Base-by-base conservation (phyloP, 2,888 invertebrate species). In the Boloria selene region DNA sequence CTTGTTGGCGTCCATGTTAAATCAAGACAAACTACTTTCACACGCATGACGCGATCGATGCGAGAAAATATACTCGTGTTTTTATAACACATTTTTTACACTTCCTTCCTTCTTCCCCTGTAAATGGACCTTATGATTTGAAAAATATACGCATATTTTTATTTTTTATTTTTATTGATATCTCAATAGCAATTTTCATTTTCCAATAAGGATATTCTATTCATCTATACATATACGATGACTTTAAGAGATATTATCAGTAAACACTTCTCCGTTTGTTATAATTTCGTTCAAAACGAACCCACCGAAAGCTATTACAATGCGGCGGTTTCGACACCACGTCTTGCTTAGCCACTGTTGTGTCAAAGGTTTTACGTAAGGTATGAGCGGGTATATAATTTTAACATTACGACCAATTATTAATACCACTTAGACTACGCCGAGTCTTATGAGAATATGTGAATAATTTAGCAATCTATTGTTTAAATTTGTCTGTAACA, bases 301-400 rank as follows among this genome's bases (percentile, higher is more conserved):
- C 16, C 31, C 18, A 45, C 52, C 45, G 52, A 67, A 67, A 70
- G 62, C 49, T 65, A 56, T 63, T 60, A 65, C 67, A 70, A 70
- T 77, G 71, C 74, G 69, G 70, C 66, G 71, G 72, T 88, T 87
- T 83, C 88, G 78, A 84, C 86, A 88, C 73, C 68, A 65, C 75
- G 75, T 77, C 77, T 79, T 76, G 76, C 77, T 69, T 70, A 67
- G 68, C 70, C 69, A 72, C 72, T 74, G 79, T 89, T 89, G 86
- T 89, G 87, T 86, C 88, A 87, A 84, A 78, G 75, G 75, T 75
- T 86, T 90, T 90, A 88, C 88, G 89, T 88, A 91, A 90, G 83
- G 75, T 70, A 72, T 69, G 76, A 76, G 78, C 78, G 75, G 76
- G 75, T 76, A 78, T 80, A 81, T 84, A 85, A 87, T 88, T 88